Evolutionary conservation across 2,888 invertebrate species (phyloP), one percentile per base, ranked within the genome.

Genomic region (Erebia aethiops): DNA sequence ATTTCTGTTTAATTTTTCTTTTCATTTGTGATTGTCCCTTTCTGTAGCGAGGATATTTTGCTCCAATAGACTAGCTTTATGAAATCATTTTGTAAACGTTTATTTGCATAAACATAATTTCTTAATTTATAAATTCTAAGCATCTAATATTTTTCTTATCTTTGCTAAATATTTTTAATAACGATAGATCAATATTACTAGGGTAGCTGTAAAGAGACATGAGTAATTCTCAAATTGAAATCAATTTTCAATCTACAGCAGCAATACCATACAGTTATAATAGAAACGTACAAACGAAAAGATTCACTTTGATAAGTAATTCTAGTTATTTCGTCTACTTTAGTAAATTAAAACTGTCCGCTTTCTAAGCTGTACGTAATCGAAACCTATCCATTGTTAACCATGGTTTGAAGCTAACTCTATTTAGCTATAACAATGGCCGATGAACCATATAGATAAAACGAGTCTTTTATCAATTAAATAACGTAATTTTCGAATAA

Each of bases 381-480:
- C 71, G 67, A 65, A 74, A 71, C 67, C 56, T 71, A 71, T 72
- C 60, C 72, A 75, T 75, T 75, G 75, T 75, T 69, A 56, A 21
- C 73, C 57, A 74, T 71, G 69, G 71, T 69, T 72, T 60, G 70
- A 41, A 72, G 72, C 73, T 75, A 75, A 75, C 75, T 75, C 74
- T 75, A 72, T 75, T 72, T 75, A 74, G 57, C 71, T 70, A 72
- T 67, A 77, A 77, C 77, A 77, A 77, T 77, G 73, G 77, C 66
- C 70, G 77, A 77, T 77, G 77, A 74, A 71, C 77, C 75, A 76
- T 56, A 70, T 77, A 76, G 77, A 77, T 77, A 77, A 77, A 66
- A 64, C 74, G 62, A 69, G 74, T 68, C 68, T 75, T 74, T 75
- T 74, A 75, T 74, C 75, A 75, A 76, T 76, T 74, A 76, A 76